A percentile compares a stretch with the other conserved stretches of the same genome.
Conservation (phyloP, 1,140 invertebrate species). For the Platyscapa corneri region DNA sequence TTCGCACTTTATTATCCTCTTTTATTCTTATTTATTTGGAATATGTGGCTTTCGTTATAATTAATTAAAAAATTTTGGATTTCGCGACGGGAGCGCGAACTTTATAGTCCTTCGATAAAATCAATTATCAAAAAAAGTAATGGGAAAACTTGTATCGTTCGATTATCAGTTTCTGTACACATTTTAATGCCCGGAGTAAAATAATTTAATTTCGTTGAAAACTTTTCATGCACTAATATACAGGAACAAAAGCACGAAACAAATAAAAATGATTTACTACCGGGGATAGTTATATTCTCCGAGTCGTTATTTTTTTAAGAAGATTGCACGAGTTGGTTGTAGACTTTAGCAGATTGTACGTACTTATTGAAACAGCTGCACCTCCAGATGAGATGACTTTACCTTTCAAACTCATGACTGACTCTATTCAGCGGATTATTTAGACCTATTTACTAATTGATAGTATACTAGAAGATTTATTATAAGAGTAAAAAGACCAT, state of each 20-base stretch:
- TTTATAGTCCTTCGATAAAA: neutral
- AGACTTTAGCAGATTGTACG: neutral
- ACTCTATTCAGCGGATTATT: neutral
- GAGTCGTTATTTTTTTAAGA: neutral
- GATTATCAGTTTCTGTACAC: neutral
- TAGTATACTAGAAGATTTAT: conserved; percentile 1
- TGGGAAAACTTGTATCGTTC: too few species aligned
- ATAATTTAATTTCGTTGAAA: neutral
- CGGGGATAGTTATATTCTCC: neutral
- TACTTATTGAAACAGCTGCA: conserved; percentile 1
- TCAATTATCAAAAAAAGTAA: neutral
- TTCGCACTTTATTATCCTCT: neutral
- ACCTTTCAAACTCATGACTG: neutral
- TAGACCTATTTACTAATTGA: conserved; percentile 23
- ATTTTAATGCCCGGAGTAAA: too few species aligned
- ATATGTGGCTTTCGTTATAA: neutral
- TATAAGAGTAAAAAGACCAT: neutral
- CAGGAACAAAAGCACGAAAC: neutral
- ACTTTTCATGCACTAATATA: neutral
- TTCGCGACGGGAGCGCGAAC: neutral
- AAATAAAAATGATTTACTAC: neutral
- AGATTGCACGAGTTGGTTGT: neutral
- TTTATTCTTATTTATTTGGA: conserved; percentile 6
- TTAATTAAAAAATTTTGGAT: conserved; percentile 10
- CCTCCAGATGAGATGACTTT: conserved; percentile 12